Conservation (phyloP, 2,797 vertebrate genomes). For the Etheostoma perlongum region DNA sequence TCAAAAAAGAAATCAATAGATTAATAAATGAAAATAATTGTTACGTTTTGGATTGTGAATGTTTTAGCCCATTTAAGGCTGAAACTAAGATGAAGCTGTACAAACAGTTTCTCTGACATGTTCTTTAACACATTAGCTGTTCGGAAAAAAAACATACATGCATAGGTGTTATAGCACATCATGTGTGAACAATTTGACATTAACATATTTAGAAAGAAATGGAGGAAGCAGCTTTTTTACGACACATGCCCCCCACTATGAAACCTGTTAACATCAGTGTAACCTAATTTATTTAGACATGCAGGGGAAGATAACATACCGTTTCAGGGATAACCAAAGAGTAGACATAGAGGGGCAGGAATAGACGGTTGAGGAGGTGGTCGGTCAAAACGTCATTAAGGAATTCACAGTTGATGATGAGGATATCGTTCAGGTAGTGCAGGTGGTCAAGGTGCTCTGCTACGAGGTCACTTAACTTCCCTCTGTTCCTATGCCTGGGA, state of each 20-base stretch:
- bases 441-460: slow-evolving; percentile 99
- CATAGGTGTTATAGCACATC: neutral
- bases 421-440: slow-evolving; percentile 98
- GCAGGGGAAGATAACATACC: slow-evolving; percentile 50
- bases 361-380: slow-evolving; percentile 96
- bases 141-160: neutral
- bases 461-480: slow-evolving; percentile 95
- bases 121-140: neutral
- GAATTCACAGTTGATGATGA: slow-evolving; percentile 99
- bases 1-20: neutral
- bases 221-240: neutral
- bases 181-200: no score
- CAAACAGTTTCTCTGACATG: neutral
- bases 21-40: neutral
- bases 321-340: slow-evolving; percentile 92
- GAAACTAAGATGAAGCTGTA: neutral
- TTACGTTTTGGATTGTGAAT: no score
- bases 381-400: slow-evolving; percentile 97
- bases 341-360: slow-evolving; percentile 96
- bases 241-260: neutral
- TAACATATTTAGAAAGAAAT: neutral
- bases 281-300: neutral
- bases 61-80: no score
- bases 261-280: neutral
- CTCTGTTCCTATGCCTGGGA: slow-evolving; percentile 93